Evolutionary conservation across 2,888 invertebrate species (phyloP).

Genomic region (Diadegma fenestrale): DNA sequence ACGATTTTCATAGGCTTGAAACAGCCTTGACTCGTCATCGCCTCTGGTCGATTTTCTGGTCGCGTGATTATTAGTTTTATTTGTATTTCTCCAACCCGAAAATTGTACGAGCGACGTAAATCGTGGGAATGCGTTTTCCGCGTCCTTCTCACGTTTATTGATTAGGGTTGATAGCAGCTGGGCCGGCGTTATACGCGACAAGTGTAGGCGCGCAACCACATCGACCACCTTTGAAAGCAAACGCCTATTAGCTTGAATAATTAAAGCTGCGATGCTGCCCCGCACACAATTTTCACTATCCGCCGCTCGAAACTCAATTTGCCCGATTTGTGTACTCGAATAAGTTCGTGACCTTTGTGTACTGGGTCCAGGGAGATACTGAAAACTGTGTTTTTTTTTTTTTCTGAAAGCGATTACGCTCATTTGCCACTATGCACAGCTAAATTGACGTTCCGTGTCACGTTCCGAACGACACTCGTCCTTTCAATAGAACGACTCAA

Average conservation of each 20-base stretch:
- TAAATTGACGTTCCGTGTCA: background rate
- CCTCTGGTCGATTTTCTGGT: background rate
- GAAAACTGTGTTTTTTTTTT: background rate
- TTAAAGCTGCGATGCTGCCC: background rate
- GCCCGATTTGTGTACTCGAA: background rate
- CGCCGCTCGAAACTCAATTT: constrained; percentile 8
- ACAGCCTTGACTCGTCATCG: background rate
- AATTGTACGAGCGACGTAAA: constrained; percentile 5
- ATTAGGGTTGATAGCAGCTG: constrained; percentile 57
- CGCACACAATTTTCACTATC: constrained; percentile 21
- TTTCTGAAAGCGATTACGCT: constrained; percentile 8
- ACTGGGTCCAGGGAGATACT: background rate
- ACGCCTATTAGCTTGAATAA: constrained; percentile 24
- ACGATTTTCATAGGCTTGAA: background rate
- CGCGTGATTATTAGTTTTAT: background rate
- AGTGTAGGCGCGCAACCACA: constrained; percentile 47
- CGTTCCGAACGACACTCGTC: background rate
- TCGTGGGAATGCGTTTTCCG: constrained; percentile 26
- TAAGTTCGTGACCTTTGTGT: background rate
- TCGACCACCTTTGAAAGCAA: constrained; percentile 31
- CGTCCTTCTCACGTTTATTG: constrained; percentile 64
- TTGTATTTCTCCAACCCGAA: background rate
- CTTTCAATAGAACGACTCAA: background rate
- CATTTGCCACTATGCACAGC: background rate
- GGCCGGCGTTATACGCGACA: constrained; percentile 11